phyloP scores from a whole-genome alignment of 2,113 vertebrate species.

The Paracanthobrama guichenoti region DNA sequence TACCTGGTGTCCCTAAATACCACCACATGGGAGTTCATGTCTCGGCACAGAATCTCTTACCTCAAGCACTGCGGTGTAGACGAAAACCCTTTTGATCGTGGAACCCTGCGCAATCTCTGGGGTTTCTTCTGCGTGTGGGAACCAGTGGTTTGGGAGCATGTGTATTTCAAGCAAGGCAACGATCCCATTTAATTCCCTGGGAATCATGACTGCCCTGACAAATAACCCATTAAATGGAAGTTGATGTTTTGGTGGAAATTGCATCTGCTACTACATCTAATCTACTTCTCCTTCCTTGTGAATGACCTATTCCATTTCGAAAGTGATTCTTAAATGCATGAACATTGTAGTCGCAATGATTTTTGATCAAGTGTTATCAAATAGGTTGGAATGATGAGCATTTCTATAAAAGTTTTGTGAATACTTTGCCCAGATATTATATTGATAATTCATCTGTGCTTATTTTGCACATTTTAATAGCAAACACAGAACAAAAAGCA shows the following conservation, averaged over 20 bases:
- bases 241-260: conserved; percentile 13
- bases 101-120: conserved; percentile 86
- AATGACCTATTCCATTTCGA: neutral
- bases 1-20: conserved; percentile 91
- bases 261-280: neutral
- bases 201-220: neutral
- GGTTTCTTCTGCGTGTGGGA: conserved; percentile 89
- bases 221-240: conserved; percentile 8
- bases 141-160: conserved; percentile 84
- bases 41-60: conserved; percentile 90
- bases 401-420: conserved; percentile 35
- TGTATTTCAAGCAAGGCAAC: conserved; percentile 80
- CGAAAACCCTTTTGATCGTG: conserved; percentile 91
- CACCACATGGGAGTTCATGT: conserved; percentile 99
- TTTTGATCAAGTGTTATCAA: conserved; percentile 22
- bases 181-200: conserved; percentile 70
- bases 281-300: conserved; percentile 13
- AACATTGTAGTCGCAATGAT: conserved; percentile 35
- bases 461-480: conserved; percentile 43
- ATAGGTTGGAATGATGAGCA: neutral
- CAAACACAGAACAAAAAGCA: conserved; percentile 29
- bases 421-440: conserved; percentile 4
- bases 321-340: conserved; percentile 47
- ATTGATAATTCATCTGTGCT: conserved; percentile 3
- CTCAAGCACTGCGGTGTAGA: conserved; percentile 82